Percentiles rank a stretch among this genome's conserved stretches.
Evolutionary conservation across 1,140 invertebrate species (phyloP).

Genomic region (Wiebesia pumilae): DNA sequence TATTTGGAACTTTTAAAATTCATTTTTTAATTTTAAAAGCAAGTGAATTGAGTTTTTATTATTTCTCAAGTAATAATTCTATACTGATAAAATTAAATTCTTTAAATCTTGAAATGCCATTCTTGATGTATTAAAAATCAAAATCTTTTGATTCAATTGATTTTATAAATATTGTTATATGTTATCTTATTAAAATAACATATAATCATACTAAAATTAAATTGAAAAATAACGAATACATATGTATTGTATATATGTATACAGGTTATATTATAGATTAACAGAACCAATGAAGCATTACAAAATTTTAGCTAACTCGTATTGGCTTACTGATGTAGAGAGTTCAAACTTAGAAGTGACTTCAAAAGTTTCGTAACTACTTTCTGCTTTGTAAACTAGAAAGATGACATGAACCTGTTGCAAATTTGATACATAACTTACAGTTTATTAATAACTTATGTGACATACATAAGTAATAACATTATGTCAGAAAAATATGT

Average conservation of each 20-base stretch:
- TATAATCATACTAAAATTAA: slow-evolving; percentile 32
- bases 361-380: slow-evolving; percentile 38
- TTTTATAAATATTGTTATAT: too few relatives aligned
- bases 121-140: too few relatives aligned
- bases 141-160: too few relatives aligned
- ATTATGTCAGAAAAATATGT: slow-evolving; percentile 1
- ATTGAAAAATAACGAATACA: slow-evolving; percentile 12
- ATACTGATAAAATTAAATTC: too few relatives aligned
- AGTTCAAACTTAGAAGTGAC: slow-evolving; percentile 49
- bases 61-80: too few relatives aligned
- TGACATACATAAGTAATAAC: background rate
- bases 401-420: slow-evolving; percentile 42
- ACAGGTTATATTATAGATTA: slow-evolving; percentile 11
- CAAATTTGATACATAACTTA: slow-evolving; percentile 20
- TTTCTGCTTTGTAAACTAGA: slow-evolving; percentile 47
- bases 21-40: too few relatives aligned
- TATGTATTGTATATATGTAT: background rate
- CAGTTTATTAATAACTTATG: slow-evolving; percentile 38
- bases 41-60: too few relatives aligned
- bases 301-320: slow-evolving; percentile 38
- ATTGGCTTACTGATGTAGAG: slow-evolving; percentile 47
- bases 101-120: too few relatives aligned
- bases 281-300: slow-evolving; percentile 37
- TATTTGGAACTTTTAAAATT: too few relatives aligned
- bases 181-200: too few relatives aligned